A percentile compares a stretch with the other conserved stretches of the same genome.
Conservation (phyloP, 2,888 invertebrate genomes). For the Phyto melanocephala region DNA sequence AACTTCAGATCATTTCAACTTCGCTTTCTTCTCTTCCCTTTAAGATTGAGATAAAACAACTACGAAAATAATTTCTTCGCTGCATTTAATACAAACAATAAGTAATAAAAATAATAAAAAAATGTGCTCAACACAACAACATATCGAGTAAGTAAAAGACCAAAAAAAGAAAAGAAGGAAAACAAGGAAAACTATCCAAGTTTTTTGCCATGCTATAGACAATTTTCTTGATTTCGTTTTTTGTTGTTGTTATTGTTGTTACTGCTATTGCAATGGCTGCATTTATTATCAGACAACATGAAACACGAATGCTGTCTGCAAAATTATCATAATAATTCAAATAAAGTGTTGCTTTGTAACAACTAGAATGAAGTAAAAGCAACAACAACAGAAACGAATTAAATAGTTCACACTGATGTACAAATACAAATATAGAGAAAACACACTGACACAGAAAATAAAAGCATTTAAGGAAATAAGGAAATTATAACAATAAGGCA, state of each 20-base stretch:
- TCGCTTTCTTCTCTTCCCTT: not conserved
- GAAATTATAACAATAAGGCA: not conserved
- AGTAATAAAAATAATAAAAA: not conserved
- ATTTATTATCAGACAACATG: conserved; percentile 67
- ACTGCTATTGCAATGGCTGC: conserved; percentile 19
- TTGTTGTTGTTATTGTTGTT: conserved; percentile 25
- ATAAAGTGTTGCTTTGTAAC: conserved; percentile 63
- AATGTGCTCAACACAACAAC: conserved; percentile 15
- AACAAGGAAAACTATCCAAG: conserved; percentile 23
- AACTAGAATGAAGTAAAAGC: conserved; percentile 34
- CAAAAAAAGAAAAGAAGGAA: not conserved
- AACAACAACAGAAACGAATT: not conserved
- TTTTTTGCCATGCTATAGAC: conserved; percentile 17
- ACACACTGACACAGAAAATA: conserved; percentile 2
- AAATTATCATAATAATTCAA: conserved; percentile 68
- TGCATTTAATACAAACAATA: conserved; percentile 23
- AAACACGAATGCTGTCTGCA: conserved; percentile 67
- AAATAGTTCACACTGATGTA: not conserved
- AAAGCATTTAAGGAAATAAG: not conserved
- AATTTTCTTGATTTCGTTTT: conserved; percentile 12
- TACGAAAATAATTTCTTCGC: conserved; percentile 1
- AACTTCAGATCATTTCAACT: not conserved
- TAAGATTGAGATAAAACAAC: not conserved
- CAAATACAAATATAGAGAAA: conserved; percentile 2
- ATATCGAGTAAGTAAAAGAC: not conserved